Evolutionary conservation across 2,797 vertebrate species (phyloP).

Genomic region (Typhlichthys subterraneus): DNA sequence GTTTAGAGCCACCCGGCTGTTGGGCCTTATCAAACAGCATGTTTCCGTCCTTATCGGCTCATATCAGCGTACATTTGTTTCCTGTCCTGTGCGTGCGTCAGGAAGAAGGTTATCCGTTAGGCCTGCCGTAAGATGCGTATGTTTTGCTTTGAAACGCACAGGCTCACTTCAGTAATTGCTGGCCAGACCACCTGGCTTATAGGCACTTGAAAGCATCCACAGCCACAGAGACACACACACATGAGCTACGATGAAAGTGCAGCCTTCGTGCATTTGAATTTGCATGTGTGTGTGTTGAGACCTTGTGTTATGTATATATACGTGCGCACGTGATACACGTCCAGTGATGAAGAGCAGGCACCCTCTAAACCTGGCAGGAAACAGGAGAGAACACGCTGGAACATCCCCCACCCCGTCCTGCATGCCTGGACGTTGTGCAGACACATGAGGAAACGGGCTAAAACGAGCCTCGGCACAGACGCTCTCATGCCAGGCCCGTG

Average conservation of each 20-base stretch:
- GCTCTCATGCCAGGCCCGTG: slow-evolving; percentile 36
- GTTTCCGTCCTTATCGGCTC: slow-evolving; percentile 16
- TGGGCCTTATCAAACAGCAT: neutral
- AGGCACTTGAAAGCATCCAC: slow-evolving; percentile 54
- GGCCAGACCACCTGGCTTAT: slow-evolving; percentile 60
- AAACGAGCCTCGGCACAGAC: slow-evolving; percentile 46
- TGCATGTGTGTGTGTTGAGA: neutral
- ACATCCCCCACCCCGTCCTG: slow-evolving; percentile 27
- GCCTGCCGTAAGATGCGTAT: slow-evolving; percentile 33
- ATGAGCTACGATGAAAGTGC: slow-evolving; percentile 17
- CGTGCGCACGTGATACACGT: slow-evolving; percentile 35
- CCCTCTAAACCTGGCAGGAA: slow-evolving; percentile 54
- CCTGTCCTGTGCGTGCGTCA: slow-evolving; percentile 10
- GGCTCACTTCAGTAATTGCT: slow-evolving; percentile 45
- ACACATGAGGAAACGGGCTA: slow-evolving; percentile 54
- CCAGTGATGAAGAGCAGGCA: slow-evolving; percentile 63
- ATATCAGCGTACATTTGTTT: neutral
- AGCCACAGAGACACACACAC: slow-evolving; percentile 33
- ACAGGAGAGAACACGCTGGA: slow-evolving; percentile 35
- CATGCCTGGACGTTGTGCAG: slow-evolving; percentile 56
- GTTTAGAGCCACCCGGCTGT: neutral
- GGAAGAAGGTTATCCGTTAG: slow-evolving; percentile 20
- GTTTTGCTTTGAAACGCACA: slow-evolving; percentile 50
- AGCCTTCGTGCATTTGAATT: too few relatives aligned
- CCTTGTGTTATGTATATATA: neutral